phyloP scores from a whole-genome alignment of 1,140 invertebrate species.

The Carcinoscorpius rotundicauda region DNA sequence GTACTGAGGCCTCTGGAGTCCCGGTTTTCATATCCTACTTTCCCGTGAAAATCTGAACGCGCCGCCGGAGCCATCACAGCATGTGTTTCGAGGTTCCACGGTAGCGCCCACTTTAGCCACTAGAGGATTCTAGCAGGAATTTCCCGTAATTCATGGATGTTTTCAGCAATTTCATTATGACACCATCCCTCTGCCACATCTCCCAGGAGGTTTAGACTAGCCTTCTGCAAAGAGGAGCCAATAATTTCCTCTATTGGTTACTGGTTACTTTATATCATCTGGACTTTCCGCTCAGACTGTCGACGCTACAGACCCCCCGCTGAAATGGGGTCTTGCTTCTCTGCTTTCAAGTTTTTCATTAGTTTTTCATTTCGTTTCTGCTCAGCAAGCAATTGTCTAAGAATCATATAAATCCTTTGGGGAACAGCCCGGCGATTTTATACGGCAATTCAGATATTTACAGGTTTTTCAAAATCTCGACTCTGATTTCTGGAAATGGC shows the following conservation, averaged over 20 bases:
- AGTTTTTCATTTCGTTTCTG: conserved; percentile 4
- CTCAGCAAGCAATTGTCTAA: neutral
- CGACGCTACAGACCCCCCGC: neutral
- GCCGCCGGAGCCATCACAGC: neutral
- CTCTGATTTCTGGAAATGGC: neutral
- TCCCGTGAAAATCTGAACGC: neutral
- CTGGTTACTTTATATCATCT: conserved; percentile 2
- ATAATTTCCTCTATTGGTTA: conserved; percentile 3
- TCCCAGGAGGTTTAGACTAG: neutral
- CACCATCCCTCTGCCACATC: conserved; percentile 2
- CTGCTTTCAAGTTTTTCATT: conserved; percentile 1
- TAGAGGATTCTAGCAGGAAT: neutral
- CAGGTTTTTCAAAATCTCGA: neutral
- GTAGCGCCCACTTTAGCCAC: neutral
- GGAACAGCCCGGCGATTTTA: neutral
- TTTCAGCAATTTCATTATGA: conserved; percentile 5
- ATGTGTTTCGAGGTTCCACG: neutral
- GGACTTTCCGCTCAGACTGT: neutral
- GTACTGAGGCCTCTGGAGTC: no score
- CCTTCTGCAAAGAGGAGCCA: neutral
- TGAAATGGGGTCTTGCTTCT: neutral
- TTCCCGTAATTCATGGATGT: conserved; percentile 3
- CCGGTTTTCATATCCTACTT: no score
- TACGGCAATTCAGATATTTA: neutral
- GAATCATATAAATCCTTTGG: neutral